Percentiles rank a stretch among this genome's conserved stretches.
Evolutionary conservation across 2,888 invertebrate species (phyloP).

Genomic region (Drosophila dives): DNA sequence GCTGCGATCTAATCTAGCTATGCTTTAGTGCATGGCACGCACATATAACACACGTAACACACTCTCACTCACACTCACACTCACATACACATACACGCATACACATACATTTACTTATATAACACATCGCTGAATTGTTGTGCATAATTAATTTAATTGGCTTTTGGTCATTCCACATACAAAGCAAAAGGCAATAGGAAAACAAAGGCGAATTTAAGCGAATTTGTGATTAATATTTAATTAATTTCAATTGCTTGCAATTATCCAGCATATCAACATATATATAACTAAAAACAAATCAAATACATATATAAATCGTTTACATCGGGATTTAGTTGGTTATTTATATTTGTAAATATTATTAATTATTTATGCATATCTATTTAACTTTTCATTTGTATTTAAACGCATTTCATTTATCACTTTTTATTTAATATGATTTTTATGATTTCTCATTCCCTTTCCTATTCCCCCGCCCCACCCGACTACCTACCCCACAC

Average conservation of each 20-base stretch:
- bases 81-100: conserved; percentile 9
- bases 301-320: conserved; percentile 6
- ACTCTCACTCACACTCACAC: conserved; percentile 24
- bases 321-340: conserved; percentile 23
- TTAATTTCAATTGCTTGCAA: conserved; percentile 58
- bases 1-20: conserved; percentile 35
- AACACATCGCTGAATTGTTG: conserved; percentile 37
- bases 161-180: conserved; percentile 53
- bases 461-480: background rate
- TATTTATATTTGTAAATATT: conserved; percentile 43
- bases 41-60: conserved; percentile 21
- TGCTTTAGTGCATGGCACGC: conserved; percentile 55
- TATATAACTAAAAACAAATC: background rate
- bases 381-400: conserved; percentile 35
- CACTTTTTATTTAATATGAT: conserved; percentile 47
- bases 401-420: conserved; percentile 15
- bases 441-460: conserved; percentile 41
- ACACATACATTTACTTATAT: conserved; percentile 17
- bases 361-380: conserved; percentile 20
- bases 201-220: conserved; percentile 17
- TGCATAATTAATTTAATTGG: conserved; percentile 74
- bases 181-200: conserved; percentile 23
- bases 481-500: background rate
- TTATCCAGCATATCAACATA: conserved; percentile 24
- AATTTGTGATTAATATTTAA: conserved; percentile 62